phyloP scores from a whole-genome alignment of 1,140 invertebrate species.

The Drosophila sucinea region DNA sequence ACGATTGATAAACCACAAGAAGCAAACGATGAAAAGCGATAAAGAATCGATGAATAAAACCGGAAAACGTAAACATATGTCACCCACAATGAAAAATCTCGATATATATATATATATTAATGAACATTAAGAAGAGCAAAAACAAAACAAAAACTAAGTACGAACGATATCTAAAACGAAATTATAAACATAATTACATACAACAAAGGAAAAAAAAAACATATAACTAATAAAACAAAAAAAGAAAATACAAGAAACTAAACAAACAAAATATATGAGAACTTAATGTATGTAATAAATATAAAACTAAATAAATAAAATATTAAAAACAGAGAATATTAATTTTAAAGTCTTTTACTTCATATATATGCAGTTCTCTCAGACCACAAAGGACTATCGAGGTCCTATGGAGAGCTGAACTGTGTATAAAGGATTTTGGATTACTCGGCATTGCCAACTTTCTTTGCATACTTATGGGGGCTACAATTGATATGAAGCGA shows the following conservation, averaged over 20 bases:
- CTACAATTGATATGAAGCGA: too few relatives aligned
- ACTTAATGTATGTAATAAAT: constrained; percentile 81
- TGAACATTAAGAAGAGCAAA: constrained; percentile 48
- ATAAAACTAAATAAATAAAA: constrained; percentile 78
- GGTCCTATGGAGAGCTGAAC: too few relatives aligned
- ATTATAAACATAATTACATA: constrained; percentile 70
- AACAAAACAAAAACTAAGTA: constrained; percentile 56
- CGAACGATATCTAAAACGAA: constrained; percentile 78
- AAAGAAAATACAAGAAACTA: constrained; percentile 42
- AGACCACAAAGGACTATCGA: too few relatives aligned
- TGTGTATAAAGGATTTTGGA: too few relatives aligned
- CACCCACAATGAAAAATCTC: constrained; percentile 67
- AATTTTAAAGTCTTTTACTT: constrained; percentile 17
- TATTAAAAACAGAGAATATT: constrained; percentile 71
- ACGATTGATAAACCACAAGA: constrained; percentile 44
- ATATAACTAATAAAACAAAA: constrained; percentile 37
- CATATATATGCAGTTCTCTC: too few relatives aligned
- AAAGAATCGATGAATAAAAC: constrained; percentile 5
- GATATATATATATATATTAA: constrained; percentile 30
- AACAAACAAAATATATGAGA: constrained; percentile 66
- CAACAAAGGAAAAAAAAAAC: constrained; percentile 46
- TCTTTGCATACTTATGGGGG: too few relatives aligned
- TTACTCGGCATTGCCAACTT: too few relatives aligned
- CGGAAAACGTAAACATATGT: constrained; percentile 72
- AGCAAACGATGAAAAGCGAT: constrained; percentile 22